phyloP scores from a whole-genome alignment of 2,888 invertebrate species.

The Liodrosophila aerea region DNA sequence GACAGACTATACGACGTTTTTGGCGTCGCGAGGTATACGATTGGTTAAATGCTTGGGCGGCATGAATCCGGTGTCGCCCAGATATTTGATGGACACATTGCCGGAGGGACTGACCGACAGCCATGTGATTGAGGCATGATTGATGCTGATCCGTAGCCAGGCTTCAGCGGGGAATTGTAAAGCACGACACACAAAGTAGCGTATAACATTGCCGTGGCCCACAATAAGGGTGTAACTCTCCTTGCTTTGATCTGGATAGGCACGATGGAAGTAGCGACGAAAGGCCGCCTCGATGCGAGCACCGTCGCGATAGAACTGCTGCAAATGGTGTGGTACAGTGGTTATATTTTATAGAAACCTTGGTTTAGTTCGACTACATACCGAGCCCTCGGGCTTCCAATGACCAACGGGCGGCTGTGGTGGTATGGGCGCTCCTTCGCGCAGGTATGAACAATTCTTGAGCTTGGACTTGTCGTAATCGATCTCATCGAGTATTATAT shows the following conservation, averaged over 20 bases:
- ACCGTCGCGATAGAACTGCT: constrained; percentile 97
- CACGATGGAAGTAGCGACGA: constrained; percentile 95
- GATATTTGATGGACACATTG: constrained; percentile 89
- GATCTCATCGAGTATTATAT: constrained; percentile 89
- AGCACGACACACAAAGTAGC: constrained; percentile 97
- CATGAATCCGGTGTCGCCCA: constrained; percentile 96
- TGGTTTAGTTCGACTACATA: too few species aligned
- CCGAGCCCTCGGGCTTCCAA: constrained; percentile 93
- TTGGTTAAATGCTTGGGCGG: constrained; percentile 88
- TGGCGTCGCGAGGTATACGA: constrained; percentile 82
- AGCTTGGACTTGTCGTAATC: constrained; percentile 85
- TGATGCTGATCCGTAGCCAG: constrained; percentile 95
- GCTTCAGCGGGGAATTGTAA: constrained; percentile 98
- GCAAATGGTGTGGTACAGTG: too few species aligned
- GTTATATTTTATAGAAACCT: too few species aligned
- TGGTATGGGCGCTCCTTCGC: constrained; percentile 97
- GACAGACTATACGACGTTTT: constrained; percentile 72
- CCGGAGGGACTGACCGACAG: constrained; percentile 93
- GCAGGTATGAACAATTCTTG: constrained; percentile 88
- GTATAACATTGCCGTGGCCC: constrained; percentile 98
- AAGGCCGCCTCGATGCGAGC: constrained; percentile 98
- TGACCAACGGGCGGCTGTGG: constrained; percentile 95
- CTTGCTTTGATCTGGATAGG: constrained; percentile 89
- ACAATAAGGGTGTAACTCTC: constrained; percentile 95
- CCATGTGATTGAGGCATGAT: constrained; percentile 97